These are phyloP conservation scores for Calypte anna DNA, from an alignment of 2,113 vertebrate species.

Conservation along the genomic window DNA sequence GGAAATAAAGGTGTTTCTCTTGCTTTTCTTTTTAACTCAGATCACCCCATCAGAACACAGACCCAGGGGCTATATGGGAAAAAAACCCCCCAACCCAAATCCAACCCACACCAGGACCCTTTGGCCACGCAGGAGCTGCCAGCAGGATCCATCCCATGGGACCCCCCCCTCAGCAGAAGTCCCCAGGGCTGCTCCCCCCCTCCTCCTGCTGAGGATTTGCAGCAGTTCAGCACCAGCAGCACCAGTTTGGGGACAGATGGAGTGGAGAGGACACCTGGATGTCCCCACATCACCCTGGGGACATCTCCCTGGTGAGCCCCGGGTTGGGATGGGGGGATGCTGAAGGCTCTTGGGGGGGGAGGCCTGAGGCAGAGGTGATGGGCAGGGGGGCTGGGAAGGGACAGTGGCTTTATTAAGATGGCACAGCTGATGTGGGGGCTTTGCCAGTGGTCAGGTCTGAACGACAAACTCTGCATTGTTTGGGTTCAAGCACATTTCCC, in stretches of 20 bases:
- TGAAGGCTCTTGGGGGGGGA: neutral
- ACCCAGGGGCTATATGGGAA: neutral
- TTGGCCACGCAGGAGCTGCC: fast-evolving
- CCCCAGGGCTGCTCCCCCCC: fast-evolving
- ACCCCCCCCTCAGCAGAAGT: neutral
- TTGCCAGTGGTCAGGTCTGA: slow-evolving; percentile 60
- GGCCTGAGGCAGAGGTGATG: neutral
- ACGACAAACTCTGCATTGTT: slow-evolving; percentile 72
- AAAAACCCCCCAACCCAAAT: too few relatives aligned
- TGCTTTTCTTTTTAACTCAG: neutral
- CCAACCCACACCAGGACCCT: neutral
- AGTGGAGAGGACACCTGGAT: neutral
- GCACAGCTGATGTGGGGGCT: slow-evolving; percentile 47
- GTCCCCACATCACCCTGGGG: fast-evolving
- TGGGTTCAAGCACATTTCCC: slow-evolving; percentile 46
- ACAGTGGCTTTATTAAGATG: slow-evolving; percentile 29
- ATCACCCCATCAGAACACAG: fast-evolving
- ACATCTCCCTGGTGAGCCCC: neutral
- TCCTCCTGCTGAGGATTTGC: neutral
- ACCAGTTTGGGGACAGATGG: fast-evolving
- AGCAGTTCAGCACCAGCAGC: neutral
- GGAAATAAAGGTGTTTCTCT: neutral
- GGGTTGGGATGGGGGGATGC: neutral
- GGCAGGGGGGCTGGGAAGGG: slow-evolving; percentile 20
- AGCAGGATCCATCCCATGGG: neutral